These are phyloP conservation scores for Urocynchramus pylzowi DNA, from an alignment of 2,113 vertebrate species.

Conservation along the genomic window DNA sequence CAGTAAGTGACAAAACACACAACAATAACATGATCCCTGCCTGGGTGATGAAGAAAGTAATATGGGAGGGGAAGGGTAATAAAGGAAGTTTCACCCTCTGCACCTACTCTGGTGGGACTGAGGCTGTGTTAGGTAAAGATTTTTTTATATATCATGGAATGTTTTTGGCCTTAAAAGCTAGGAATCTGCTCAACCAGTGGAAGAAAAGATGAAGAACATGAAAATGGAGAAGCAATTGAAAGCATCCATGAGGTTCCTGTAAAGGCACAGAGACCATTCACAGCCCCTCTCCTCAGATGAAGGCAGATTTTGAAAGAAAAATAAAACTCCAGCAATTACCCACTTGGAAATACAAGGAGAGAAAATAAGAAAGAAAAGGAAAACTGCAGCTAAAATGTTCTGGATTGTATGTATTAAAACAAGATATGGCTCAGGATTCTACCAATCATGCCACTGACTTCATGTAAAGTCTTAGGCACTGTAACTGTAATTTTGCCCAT, in stretches of 20 bases:
- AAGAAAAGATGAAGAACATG: neutral
- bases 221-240: neutral
- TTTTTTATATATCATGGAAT: neutral
- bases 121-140: neutral
- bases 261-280: neutral
- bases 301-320: neutral
- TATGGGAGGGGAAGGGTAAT: neutral
- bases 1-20: neutral
- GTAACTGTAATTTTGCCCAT: neutral
- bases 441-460: accelerated
- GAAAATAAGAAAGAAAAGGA: neutral
- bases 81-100: neutral
- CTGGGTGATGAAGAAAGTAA: neutral
- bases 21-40: neutral
- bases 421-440: neutral
- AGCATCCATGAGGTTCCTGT: neutral
- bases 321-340: neutral
- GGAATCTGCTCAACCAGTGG: neutral
- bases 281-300: neutral
- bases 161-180: neutral
- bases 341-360: neutral
- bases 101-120: neutral
- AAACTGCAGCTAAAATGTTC: neutral
- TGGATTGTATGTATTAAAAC: neutral
- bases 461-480: neutral